These are phyloP conservation scores for Ylistrum balloti DNA, from an alignment of 1,140 invertebrate genomes.

Conservation along the genomic window DNA sequence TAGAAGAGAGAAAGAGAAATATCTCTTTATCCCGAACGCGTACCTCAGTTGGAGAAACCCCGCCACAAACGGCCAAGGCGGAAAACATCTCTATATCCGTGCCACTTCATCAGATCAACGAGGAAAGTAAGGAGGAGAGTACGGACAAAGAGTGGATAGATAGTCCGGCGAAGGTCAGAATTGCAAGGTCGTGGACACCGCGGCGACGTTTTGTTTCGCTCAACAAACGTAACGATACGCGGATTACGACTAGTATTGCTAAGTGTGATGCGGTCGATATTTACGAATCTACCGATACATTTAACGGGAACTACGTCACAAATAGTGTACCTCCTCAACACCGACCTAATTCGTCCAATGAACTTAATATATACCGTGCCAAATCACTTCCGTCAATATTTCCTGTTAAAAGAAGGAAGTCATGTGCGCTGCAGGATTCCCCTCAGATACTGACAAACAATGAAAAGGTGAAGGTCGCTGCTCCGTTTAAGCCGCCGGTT, in stretches of 20 bases:
- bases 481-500: not conserved
- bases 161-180: slow-evolving; percentile 52
- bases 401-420: slow-evolving; percentile 57
- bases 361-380: slow-evolving; percentile 57
- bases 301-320: not conserved
- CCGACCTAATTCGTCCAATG: slow-evolving; percentile 5
- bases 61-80: slow-evolving; percentile 5
- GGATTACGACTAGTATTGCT: slow-evolving; percentile 46
- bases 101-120: slow-evolving; percentile 51
- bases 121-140: slow-evolving; percentile 40
- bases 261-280: slow-evolving; percentile 63
- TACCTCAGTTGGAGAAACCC: slow-evolving; percentile 3
- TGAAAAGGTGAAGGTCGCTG: slow-evolving; percentile 9
- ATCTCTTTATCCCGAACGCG: slow-evolving; percentile 51
- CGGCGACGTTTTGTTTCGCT: slow-evolving; percentile 52
- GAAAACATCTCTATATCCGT: slow-evolving; percentile 59
- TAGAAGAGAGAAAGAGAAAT: slow-evolving; percentile 50
- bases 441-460: slow-evolving; percentile 33
- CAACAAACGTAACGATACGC: slow-evolving; percentile 53
- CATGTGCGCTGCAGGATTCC: not conserved
- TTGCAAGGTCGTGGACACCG: slow-evolving; percentile 56
- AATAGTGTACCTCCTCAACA: slow-evolving; percentile 1
- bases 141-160: slow-evolving; percentile 53
- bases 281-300: slow-evolving; percentile 58
- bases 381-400: slow-evolving; percentile 59